These are phyloP conservation scores for Cyclina sinensis DNA, from an alignment of 1,140 invertebrate genomes.

Conservation along the genomic window DNA sequence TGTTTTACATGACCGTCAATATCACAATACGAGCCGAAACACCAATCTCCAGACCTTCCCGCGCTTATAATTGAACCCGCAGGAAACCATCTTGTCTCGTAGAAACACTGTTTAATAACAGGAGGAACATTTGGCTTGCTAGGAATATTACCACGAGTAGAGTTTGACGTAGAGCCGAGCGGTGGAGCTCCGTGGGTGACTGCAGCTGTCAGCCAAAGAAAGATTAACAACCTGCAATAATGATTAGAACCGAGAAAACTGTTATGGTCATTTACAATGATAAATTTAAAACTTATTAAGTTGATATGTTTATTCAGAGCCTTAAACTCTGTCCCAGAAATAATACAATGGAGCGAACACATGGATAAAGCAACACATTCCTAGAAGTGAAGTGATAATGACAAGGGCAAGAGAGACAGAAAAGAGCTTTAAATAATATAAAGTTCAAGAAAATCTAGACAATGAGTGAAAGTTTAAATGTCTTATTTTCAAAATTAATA, in stretches of 20 bases:
- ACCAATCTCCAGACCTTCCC: slow-evolving; percentile 46
- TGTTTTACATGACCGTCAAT: slow-evolving; percentile 37
- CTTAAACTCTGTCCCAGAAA: too few relatives aligned
- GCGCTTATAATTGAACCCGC: slow-evolving; percentile 21
- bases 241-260: background rate
- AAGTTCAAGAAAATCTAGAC: too few relatives aligned
- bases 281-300: background rate
- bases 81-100: slow-evolving; percentile 54
- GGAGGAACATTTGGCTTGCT: background rate
- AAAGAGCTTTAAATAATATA: too few relatives aligned
- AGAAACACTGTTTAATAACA: slow-evolving; percentile 45
- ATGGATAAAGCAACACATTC: too few relatives aligned
- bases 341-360: too few relatives aligned
- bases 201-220: background rate
- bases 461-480: too few relatives aligned
- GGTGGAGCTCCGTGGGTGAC: background rate
- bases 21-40: slow-evolving; percentile 59
- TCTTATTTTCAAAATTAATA: too few relatives aligned
- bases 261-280: background rate
- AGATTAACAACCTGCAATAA: background rate
- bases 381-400: too few relatives aligned
- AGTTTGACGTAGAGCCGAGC: background rate
- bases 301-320: background rate
- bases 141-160: background rate
- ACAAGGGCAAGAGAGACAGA: too few relatives aligned